A percentile compares a stretch with the other conserved stretches of the same genome.
Evolutionary conservation across 2,113 vertebrate species (phyloP).

Genomic region (Merops nubicus): DNA sequence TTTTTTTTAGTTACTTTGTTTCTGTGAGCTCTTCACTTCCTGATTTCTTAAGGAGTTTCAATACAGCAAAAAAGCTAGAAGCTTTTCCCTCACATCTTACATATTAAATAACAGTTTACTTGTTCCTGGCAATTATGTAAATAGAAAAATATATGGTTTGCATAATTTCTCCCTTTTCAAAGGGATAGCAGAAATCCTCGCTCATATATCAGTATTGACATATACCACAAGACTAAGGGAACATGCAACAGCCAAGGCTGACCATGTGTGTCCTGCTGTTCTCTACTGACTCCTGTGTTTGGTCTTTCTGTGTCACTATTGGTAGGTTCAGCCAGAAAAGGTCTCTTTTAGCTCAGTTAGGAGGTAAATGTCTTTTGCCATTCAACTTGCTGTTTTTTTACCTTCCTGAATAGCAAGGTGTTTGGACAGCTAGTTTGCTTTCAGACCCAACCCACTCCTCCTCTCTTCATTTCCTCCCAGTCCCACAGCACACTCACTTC

Average conservation of each 20-base stretch:
- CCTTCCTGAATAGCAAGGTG: neutral
- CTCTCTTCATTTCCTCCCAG: neutral
- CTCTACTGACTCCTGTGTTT: neutral
- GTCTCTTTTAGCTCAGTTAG: neutral
- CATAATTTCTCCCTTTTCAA: neutral
- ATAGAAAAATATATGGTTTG: neutral
- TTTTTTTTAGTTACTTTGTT: neutral
- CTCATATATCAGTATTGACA: neutral
- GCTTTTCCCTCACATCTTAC: neutral
- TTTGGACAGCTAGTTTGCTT: neutral
- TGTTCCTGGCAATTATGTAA: neutral
- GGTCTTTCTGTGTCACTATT: neutral
- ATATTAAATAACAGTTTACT: neutral
- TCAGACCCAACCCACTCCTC: neutral
- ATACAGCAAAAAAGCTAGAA: neutral
- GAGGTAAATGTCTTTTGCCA: neutral
- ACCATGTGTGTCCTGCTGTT: fast-evolving
- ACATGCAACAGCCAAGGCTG: neutral
- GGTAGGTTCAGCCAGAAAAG: neutral
- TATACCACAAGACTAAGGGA: neutral
- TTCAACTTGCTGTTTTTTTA: neutral
- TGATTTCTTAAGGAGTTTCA: neutral
- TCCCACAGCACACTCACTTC: neutral
- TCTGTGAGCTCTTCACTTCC: neutral
- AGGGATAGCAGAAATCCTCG: neutral